Conservation (phyloP, 1,140 invertebrate genomes). For the Melipona quadrifasciata region DNA sequence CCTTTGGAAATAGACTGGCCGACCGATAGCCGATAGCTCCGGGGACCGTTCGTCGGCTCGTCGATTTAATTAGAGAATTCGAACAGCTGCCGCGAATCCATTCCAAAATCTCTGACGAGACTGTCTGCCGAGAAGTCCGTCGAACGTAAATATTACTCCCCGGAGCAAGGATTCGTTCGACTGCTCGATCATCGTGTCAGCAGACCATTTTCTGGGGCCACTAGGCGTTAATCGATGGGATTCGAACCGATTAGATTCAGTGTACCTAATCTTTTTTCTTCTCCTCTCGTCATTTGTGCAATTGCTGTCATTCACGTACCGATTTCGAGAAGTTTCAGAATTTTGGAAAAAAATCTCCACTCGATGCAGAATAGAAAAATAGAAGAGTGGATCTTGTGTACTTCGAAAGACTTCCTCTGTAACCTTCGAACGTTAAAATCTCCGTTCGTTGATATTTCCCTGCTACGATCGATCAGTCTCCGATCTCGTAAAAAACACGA, state of each 20-base stretch:
- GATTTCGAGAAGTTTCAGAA: not conserved
- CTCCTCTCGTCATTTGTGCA: not conserved
- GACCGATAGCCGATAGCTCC: not conserved
- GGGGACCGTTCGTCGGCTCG: slow-evolving; percentile 14
- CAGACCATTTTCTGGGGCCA: not conserved
- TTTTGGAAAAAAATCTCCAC: not conserved
- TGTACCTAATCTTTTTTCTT: not conserved
- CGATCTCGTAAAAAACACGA: not conserved
- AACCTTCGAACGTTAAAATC: no score
- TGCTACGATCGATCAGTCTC: not conserved
- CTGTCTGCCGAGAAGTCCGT: not conserved
- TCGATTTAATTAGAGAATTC: slow-evolving; percentile 41
- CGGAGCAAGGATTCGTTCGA: slow-evolving; percentile 1
- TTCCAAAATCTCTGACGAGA: slow-evolving; percentile 15
- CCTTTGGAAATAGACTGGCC: slow-evolving; percentile 25
- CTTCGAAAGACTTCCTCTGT: no score
- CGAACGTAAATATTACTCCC: slow-evolving; percentile 16
- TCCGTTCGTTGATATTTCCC: not conserved
- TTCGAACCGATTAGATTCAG: not conserved
- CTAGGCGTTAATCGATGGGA: not conserved
- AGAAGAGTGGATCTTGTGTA: no score
- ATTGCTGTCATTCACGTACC: no score
- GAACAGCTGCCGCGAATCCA: not conserved
- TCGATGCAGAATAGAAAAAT: no score
- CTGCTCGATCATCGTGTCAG: not conserved